A percentile compares a stretch with the other conserved stretches of the same genome.
Evolutionary conservation across 1,140 invertebrate genomes (phyloP).

Genomic region (Goniozus legneri): DNA sequence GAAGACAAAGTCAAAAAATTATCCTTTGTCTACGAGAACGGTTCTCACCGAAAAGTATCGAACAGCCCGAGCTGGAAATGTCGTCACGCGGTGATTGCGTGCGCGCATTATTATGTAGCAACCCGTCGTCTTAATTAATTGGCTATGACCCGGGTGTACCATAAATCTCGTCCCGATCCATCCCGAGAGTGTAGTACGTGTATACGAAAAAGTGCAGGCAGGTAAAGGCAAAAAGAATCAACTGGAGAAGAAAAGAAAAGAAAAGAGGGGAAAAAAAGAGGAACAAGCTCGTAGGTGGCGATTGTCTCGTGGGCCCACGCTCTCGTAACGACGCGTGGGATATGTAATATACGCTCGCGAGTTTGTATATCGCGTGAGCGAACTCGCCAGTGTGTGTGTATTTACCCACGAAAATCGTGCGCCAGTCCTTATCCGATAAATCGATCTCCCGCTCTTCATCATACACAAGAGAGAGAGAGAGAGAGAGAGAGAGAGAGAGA

Average conservation of each 20-base stretch:
- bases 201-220: too few species aligned
- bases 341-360: slow-evolving; percentile 22
- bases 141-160: slow-evolving; percentile 47
- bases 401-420: too few species aligned
- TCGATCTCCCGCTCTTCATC: slow-evolving; percentile 2
- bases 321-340: slow-evolving; percentile 36
- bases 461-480: slow-evolving; percentile 1
- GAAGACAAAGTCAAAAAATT: too few species aligned
- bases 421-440: not conserved
- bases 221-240: too few species aligned
- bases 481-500: not conserved
- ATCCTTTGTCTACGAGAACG: too few species aligned
- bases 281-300: slow-evolving; percentile 42
- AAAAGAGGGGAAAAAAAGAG: slow-evolving; percentile 17
- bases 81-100: too few species aligned
- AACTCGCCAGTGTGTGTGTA: slow-evolving; percentile 15
- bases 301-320: slow-evolving; percentile 49
- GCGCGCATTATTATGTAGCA: too few species aligned
- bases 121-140: slow-evolving; percentile 42
- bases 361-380: not conserved
- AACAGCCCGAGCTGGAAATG: too few species aligned
- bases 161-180: slow-evolving; percentile 50
- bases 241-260: too few species aligned
- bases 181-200: too few species aligned
- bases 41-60: too few species aligned